Evolutionary conservation across 1,140 invertebrate species (phyloP), one percentile per base, ranked within the genome.

Genomic region (Cryptotermes secundus): DNA sequence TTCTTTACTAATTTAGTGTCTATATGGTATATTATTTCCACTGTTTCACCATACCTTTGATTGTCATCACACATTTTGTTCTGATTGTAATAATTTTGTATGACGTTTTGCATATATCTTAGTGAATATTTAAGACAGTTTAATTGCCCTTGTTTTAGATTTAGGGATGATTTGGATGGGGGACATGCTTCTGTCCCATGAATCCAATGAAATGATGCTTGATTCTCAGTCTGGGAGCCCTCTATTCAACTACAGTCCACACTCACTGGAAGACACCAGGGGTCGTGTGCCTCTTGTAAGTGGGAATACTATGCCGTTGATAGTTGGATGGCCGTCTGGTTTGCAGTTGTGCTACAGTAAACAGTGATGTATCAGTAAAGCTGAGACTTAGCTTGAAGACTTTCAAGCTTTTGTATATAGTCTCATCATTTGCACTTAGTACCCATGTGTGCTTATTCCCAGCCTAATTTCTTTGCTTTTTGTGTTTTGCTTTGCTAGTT

Each of bases 101-200:
- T 49, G 45, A 16, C 3, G 3, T 49, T 49, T 49, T 49, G 14
- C 14, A 1, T 49, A 19, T 49, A 49, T 49, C 45, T 3, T 49
- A 49, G 19, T 49, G 16, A 19, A 19, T 36, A 79, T 65, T 38
- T 34, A 31, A 35, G 80, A 83, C 2, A 34, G 3, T 14, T 49
- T 19, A 12, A 26, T 72, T 38, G 10, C 83, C 34, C 83, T 85
- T 85, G 38, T 87, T 85, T 53, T 83, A 87, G 94, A 94, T 87
- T 89, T 94, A 89, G 93, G 93, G 86, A 93, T 95, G 92, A 93
- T 94, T 87, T 95, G 94, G 94, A 94, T 94, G 92, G 93, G 93
- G n/a, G 92, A 93, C 85, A 90, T 92, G 89, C 90, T 92, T 88
- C 89, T 92, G 84, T 90, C 91, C 81, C 90, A 90, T 84, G 92